phyloP scores from a whole-genome alignment of 2,113 vertebrate species.

The Talpa occidentalis region DNA sequence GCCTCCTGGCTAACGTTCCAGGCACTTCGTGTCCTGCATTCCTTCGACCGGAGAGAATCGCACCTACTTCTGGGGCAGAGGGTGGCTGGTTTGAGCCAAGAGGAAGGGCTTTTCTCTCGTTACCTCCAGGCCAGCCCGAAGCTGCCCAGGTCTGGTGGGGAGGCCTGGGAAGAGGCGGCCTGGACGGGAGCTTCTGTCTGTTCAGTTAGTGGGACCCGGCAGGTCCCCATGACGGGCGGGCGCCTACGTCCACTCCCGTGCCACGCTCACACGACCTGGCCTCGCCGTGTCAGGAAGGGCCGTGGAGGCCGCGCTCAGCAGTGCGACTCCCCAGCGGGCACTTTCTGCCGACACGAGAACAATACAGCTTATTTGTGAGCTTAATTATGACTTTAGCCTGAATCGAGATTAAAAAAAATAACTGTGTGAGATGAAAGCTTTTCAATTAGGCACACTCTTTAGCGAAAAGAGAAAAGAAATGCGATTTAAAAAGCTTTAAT shows the following conservation, averaged over 20 bases:
- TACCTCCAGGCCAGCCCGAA: rapidly evolving
- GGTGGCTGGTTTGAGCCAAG: too few species aligned
- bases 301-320: neutral
- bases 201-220: rapidly evolving
- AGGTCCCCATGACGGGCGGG: rapidly evolving
- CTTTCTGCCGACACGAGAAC: neutral
- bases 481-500: neutral
- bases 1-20: neutral
- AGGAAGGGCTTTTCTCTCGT: neutral
- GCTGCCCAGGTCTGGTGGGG: too few species aligned
- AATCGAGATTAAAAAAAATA: neutral
- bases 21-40: neutral
- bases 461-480: neutral
- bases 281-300: rapidly evolving
- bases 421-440: neutral
- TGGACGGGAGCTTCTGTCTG: neutral
- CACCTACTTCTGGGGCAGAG: neutral
- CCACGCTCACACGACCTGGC: too few species aligned
- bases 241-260: too few species aligned
- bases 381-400: neutral
- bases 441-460: neutral
- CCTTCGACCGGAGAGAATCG: neutral
- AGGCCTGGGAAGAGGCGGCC: too few species aligned
- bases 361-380: neutral
- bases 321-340: rapidly evolving